Base-by-base conservation (phyloP, 2,113 vertebrate species). In the Catharus fuscescens region DNA sequence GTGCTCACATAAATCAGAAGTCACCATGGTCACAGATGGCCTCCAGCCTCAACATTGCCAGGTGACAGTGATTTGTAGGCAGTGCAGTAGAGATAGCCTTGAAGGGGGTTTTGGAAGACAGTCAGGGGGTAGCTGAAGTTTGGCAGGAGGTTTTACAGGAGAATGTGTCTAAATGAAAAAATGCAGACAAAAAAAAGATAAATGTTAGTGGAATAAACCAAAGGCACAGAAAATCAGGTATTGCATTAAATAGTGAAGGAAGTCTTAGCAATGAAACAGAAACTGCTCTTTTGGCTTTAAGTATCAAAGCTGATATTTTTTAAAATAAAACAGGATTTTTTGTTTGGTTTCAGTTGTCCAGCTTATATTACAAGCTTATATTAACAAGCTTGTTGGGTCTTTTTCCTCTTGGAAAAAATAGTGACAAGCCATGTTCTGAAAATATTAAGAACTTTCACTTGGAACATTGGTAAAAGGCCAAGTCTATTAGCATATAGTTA, bases 1-100 rank as follows among this genome's bases (percentile, higher is more conserved):
- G 62, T 94, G 81, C 74, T 92, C 44, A 64, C 62, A 91, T 85
- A 92, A 92, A 96, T 91, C 93, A 94, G n/a, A 44, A 89, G 65
- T 93, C 91, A 77, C 62, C 86, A 80, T 85, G 84, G 89, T 85
- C 94, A 91, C 89, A 91, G 80, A 80, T 91, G 74, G 84, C 87
- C 80, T 82, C 87, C 80, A 87, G 93, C 25, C 64, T 77, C 78
- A 69, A 42, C 36, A 50, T 65, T 76, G 74, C 61, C 57, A 91
- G 73, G 53, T 81, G 78, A 85, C 70, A 88, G 29, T 88, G 94
- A 95, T 94, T 95, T 90, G 93, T 77, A 92, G 91, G 70, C 87
- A 92, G 50, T 42, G 78, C 81, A 89, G 78, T 70, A 85, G 44
- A 72, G 48, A 31, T 38, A 67, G 42, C 70, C 64, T 92, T 73